phyloP scores from a whole-genome alignment of 2,113 vertebrate species.

The Chrysochloris asiatica region DNA sequence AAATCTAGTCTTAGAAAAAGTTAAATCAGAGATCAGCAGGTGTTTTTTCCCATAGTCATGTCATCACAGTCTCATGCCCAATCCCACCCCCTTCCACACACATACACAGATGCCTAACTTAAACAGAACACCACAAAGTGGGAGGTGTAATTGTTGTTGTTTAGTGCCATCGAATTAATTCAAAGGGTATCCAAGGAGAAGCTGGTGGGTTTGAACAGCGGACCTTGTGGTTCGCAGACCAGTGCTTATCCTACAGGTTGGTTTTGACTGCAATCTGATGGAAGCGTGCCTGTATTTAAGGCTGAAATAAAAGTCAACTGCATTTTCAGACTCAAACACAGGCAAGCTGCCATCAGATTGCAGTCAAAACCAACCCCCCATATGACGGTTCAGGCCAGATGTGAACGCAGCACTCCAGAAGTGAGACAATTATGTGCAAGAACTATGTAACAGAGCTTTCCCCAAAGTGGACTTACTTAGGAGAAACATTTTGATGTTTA shows the following conservation, averaged over 20 bases:
- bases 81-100: neutral
- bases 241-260: no score
- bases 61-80: neutral
- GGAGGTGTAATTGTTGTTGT: neutral
- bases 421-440: constrained; percentile 43
- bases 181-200: no score
- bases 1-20: neutral
- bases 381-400: constrained; percentile 38
- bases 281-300: no score
- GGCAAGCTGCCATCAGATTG: constrained; percentile 39
- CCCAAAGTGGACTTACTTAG: constrained; percentile 15
- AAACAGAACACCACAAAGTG: neutral
- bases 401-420: constrained; percentile 10
- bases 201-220: no score
- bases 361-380: constrained; percentile 10
- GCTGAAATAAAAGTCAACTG: no score
- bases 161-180: no score
- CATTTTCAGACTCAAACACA: constrained; percentile 1
- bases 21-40: neutral
- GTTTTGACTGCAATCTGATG: no score
- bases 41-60: neutral
- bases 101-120: neutral
- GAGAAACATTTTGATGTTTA: constrained; percentile 49
- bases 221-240: no score
- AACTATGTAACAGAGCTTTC: constrained; percentile 35